Conservation (phyloP, 2,797 vertebrate species). For the Pseudochirops cupreus region DNA sequence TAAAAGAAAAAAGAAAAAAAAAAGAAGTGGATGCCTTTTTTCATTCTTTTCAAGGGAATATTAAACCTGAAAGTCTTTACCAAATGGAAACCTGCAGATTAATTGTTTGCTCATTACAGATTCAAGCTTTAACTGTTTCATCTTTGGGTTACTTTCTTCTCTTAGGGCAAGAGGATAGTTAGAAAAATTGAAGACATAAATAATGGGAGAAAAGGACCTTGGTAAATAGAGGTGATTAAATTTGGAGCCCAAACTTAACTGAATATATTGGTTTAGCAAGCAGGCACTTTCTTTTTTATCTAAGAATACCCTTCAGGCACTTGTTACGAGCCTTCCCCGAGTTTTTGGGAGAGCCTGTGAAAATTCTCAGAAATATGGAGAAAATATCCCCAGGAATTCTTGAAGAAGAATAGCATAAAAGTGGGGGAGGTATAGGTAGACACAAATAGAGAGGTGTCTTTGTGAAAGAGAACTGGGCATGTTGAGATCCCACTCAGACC, state of each 20-base stretch:
- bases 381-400: constrained; percentile 37
- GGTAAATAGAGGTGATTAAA: constrained; percentile 60
- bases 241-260: constrained; percentile 50
- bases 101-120: constrained; percentile 60
- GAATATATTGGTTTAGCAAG: constrained; percentile 49
- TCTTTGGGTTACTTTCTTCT: constrained; percentile 49
- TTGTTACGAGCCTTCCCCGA: constrained; percentile 41
- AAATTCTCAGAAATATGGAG: constrained; percentile 28
- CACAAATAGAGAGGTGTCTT: constrained; percentile 2
- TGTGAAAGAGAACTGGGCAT: constrained; percentile 43
- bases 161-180: constrained; percentile 42
- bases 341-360: constrained; percentile 23
- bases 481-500: neutral
- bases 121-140: constrained; percentile 54
- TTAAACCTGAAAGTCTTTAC: constrained; percentile 71
- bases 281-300: neutral
- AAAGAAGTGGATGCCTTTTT: constrained; percentile 56
- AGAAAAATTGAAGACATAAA: constrained; percentile 62
- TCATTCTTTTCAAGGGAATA: constrained; percentile 58
- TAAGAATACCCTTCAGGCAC: constrained; percentile 19
- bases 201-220: constrained; percentile 54
- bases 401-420: neutral
- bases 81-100: constrained; percentile 62
- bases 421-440: neutral
- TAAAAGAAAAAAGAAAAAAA: constrained; percentile 55